Percentiles rank a stretch among this genome's conserved stretches.
These are phyloP conservation scores for Ichneumoninae sp. DNA, from an alignment of 2,888 invertebrate genomes.

Conservation along the genomic window DNA sequence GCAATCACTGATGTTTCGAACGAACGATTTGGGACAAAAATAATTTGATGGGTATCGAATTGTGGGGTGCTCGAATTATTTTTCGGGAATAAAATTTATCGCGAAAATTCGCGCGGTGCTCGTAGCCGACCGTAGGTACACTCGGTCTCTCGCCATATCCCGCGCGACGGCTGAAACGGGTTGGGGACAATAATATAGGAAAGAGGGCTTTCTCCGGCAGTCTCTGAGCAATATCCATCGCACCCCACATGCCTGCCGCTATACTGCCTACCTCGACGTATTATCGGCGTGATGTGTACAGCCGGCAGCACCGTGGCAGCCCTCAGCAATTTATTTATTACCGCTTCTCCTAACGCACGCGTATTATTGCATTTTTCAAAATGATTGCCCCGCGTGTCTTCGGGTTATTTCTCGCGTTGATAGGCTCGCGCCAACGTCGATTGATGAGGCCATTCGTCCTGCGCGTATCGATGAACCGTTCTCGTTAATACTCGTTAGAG, in stretches of 20 bases:
- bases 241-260: conserved; percentile 79
- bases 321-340: conserved; percentile 84
- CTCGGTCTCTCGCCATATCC: conserved; percentile 34
- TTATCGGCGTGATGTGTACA: conserved; percentile 78
- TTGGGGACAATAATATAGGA: conserved; percentile 82
- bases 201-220: conserved; percentile 79
- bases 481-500: conserved; percentile 30
- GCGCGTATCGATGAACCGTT: conserved; percentile 1
- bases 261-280: conserved; percentile 79
- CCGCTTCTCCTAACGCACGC: conserved; percentile 77
- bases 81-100: conserved; percentile 59
- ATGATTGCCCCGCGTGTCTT: conserved; percentile 72
- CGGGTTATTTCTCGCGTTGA: conserved; percentile 52
- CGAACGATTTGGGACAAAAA: conserved; percentile 23
- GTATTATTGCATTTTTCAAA: conserved; percentile 83
- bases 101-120: conserved; percentile 57
- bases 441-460: conserved; percentile 54
- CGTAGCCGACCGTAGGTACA: conserved; percentile 64
- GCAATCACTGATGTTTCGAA: neutral
- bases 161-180: conserved; percentile 73
- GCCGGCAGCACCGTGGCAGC: conserved; percentile 67
- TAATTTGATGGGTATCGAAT: conserved; percentile 27
- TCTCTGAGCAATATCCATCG: conserved; percentile 83
- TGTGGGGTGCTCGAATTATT: conserved; percentile 24
- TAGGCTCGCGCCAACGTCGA: conserved; percentile 42